These are phyloP conservation scores for Drosophila parvula DNA, from an alignment of 1,140 invertebrate genomes.

Conservation along the genomic window DNA sequence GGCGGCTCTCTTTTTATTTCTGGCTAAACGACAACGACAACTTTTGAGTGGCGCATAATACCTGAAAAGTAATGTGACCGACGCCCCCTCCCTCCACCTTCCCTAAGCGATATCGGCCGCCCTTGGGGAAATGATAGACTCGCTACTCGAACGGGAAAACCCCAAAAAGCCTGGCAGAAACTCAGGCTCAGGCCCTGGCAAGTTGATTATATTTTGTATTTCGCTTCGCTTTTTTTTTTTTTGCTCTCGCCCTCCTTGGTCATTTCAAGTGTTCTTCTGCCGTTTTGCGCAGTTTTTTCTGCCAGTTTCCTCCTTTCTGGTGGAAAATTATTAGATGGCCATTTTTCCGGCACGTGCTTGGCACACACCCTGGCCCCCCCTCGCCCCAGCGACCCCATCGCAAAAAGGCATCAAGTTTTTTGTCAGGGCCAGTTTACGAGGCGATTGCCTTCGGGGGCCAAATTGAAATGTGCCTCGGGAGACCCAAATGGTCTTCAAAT, in stretches of 20 bases:
- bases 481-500: conserved; percentile 34
- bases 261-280: conserved; percentile 57
- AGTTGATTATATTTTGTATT: conserved; percentile 65
- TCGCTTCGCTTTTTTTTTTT: conserved; percentile 11
- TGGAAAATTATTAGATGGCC: conserved; percentile 73
- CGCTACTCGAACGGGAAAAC: conserved; percentile 8
- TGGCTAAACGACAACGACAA: conserved; percentile 45
- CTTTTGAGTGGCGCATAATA: conserved; percentile 64
- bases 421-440: conserved; percentile 63
- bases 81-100: too few species aligned
- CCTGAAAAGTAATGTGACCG: conserved; percentile 53
- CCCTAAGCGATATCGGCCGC: conserved; percentile 41
- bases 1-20: conserved; percentile 18
- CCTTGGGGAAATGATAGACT: conserved; percentile 51
- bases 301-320: conserved; percentile 31
- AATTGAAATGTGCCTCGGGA: conserved; percentile 75
- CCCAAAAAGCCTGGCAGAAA: conserved; percentile 25
- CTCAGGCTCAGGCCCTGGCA: conserved; percentile 15
- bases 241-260: too few species aligned
- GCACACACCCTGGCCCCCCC: conserved; percentile 2
- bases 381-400: not conserved
- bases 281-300: conserved; percentile 48
- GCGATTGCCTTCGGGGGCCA: conserved; percentile 61
- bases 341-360: conserved; percentile 67
- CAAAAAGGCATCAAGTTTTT: conserved; percentile 58